Base-by-base conservation (phyloP, 2,888 invertebrate genomes). In the Hirtodrosophila trivittata region DNA sequence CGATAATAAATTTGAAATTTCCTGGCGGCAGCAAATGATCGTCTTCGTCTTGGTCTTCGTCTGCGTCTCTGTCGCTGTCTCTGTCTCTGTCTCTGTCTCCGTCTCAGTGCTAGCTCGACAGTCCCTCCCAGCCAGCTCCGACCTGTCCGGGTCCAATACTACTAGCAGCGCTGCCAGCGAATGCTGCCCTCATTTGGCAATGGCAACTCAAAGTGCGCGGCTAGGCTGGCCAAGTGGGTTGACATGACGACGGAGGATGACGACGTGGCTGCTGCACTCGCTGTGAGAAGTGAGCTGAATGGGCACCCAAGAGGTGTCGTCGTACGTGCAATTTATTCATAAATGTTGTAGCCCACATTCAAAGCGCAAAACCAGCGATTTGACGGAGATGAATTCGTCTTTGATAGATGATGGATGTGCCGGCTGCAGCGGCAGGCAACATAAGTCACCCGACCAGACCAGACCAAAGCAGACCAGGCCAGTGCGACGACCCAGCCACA, bases 1-100 rank as follows among this genome's bases (percentile, higher is more conserved):
- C 87, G 86, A 87, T 87, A 88, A 89, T 89, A 89, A 89, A 89
- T 89, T 89, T 87, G 82, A 89, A 87, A 87, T 89, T 87, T 87
- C 86, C 88, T 85, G 80, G 70, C 83, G 70, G 75, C 85, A 83
- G 78, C 84, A 86, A 83, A 84, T 86, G 84, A 87, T 88, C 85
- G 64, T 10, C 37, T 54, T 26, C 46, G 62, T 66, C 69, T 59
- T 46, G 54, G 51, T 54, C 58, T 54, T 54, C 60, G 55, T 54
- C 45, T 71, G 54, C 7, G 6, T n/a, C 46, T 5, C 18, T 10
- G 12, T 10, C 37, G 6, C 26, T 16, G 14, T 13, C 14, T 10
- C 16, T 13, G 5, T 35, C 35, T 8, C 14, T 35, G 10, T 21
- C 8, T 13, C 10, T 14, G n/a, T 1, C 13, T 3, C 32, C 14